Conservation (phyloP, 1,140 invertebrate genomes). For the Procambarus virginalis region DNA sequence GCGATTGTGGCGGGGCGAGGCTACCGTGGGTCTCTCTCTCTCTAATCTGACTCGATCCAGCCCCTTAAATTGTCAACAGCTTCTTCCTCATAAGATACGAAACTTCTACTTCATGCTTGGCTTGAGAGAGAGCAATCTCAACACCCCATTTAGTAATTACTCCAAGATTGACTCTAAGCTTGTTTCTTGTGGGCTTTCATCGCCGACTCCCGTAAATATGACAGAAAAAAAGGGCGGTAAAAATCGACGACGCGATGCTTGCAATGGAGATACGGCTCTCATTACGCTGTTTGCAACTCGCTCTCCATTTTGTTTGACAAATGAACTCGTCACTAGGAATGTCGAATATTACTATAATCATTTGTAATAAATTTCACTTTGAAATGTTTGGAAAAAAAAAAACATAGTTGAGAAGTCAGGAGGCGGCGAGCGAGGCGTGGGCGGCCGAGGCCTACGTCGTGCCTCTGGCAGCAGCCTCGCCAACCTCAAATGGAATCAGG, state of each 20-base stretch:
- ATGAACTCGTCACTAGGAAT: slow-evolving; percentile 40
- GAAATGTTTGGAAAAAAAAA: slow-evolving; percentile 29
- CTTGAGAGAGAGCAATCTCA: not conserved
- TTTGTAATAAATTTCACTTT: slow-evolving; percentile 61
- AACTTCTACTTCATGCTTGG: not conserved
- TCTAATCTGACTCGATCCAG: not conserved
- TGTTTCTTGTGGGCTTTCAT: not conserved
- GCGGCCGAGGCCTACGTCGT: slow-evolving; percentile 1
- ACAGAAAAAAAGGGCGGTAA: not conserved
- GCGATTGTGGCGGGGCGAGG: not conserved
- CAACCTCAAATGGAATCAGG: slow-evolving; percentile 63
- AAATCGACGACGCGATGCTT: not conserved
- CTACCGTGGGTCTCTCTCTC: no score
- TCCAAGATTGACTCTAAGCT: slow-evolving; percentile 7
- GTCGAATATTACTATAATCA: slow-evolving; percentile 52
- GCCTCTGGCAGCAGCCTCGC: slow-evolving; percentile 38
- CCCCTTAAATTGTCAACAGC: not conserved
- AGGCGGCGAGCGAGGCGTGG: not conserved
- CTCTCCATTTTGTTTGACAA: slow-evolving; percentile 54
- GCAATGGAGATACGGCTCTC: not conserved
- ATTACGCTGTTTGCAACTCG: not conserved
- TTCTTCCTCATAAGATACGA: no score
- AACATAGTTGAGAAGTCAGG: slow-evolving; percentile 17
- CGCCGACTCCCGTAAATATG: not conserved
- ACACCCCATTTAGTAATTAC: slow-evolving; percentile 16